Conservation (phyloP, 2,888 invertebrate genomes). For the Lepidochrysops patricia region DNA sequence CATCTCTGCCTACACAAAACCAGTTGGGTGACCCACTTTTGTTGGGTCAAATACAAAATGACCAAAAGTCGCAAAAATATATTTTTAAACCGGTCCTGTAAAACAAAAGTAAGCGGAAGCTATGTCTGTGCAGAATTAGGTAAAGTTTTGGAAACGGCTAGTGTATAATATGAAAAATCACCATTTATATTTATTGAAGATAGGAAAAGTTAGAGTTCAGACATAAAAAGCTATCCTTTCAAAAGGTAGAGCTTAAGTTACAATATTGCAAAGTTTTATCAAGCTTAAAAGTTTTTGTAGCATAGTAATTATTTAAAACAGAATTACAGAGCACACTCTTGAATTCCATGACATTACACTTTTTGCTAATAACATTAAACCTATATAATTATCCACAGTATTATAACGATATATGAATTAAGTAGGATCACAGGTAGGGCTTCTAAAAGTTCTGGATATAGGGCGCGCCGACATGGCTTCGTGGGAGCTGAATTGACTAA, state of each 20-base stretch:
- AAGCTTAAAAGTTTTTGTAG: too few species aligned
- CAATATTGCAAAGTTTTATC: too few species aligned
- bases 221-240: too few species aligned
- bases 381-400: background rate
- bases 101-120: background rate
- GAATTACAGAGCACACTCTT: too few species aligned
- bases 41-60: background rate
- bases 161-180: too few species aligned
- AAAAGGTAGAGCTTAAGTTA: too few species aligned
- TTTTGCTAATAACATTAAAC: background rate
- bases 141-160: too few species aligned
- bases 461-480: background rate
- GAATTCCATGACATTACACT: background rate
- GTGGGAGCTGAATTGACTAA: background rate
- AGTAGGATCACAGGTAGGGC: background rate
- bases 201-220: too few species aligned
- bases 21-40: background rate
- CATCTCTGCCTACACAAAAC: background rate
- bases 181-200: too few species aligned
- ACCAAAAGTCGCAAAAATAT: background rate
- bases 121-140: background rate
- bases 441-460: conserved; percentile 9
- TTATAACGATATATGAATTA: background rate
- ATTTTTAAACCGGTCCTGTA: too few species aligned
- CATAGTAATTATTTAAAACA: too few species aligned